These are phyloP conservation scores for Ptilodon capucinus DNA, from an alignment of 2,888 invertebrate species.

Conservation along the genomic window DNA sequence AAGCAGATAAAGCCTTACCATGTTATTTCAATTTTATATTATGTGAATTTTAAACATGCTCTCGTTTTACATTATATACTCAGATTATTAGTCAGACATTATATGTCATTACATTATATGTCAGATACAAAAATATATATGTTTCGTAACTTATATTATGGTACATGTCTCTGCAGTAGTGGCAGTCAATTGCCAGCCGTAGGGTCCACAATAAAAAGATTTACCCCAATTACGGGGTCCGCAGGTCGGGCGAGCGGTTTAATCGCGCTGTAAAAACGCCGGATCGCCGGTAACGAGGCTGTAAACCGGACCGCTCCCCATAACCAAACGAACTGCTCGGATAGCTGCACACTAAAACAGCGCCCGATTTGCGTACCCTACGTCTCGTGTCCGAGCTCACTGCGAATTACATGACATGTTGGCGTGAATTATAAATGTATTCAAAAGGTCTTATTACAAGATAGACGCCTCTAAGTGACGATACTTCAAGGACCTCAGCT, in stretches of 20 bases:
- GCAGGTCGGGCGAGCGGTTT: conserved; percentile 63
- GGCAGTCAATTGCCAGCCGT: conserved; percentile 30
- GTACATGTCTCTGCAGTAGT: conserved; percentile 16
- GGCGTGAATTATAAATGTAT: neutral
- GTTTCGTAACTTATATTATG: conserved; percentile 2
- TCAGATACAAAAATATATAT: too few species aligned
- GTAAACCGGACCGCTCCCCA: conserved; percentile 62
- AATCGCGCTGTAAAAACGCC: conserved; percentile 74
- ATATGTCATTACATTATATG: too few species aligned
- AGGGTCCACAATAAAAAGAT: conserved; percentile 63
- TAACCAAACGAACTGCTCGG: conserved; percentile 49
- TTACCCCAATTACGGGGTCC: conserved; percentile 69
- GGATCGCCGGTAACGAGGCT: conserved; percentile 70
- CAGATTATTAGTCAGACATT: too few species aligned
- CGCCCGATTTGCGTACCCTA: conserved; percentile 27
- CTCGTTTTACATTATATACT: conserved; percentile 38
- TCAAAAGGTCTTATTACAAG: neutral
- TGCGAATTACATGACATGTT: neutral
- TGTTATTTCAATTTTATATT: conserved; percentile 58
- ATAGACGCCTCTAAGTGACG: neutral
- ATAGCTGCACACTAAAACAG: conserved; percentile 43
- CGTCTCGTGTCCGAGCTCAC: neutral
- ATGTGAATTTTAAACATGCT: conserved; percentile 32
- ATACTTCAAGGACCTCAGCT: neutral
- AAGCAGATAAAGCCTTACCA: conserved; percentile 66